Evolutionary conservation across 2,113 vertebrate species (phyloP), one percentile per base, ranked within the genome.

Genomic region (Arvicanthis niloticus): DNA sequence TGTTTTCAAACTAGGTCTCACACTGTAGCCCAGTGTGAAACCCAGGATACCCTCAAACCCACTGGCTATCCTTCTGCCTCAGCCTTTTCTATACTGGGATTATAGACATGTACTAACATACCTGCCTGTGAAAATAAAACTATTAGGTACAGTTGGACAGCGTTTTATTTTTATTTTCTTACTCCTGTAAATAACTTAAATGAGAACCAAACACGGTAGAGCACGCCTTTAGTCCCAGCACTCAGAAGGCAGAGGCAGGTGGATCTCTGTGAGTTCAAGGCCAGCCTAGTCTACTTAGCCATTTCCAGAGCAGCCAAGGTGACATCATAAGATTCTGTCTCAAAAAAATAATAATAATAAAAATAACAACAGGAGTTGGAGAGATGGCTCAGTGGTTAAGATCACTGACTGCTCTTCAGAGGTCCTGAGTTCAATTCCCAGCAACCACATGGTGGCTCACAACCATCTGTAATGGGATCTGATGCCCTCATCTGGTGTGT

Each of bases 81-180:
- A 87, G 62, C 31, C 45, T 68, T 51, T 37, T 37, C 31, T 51
- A 45, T 70, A 6, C 26, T n/a, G 65, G 45, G 31, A 70, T 87
- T 48, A 53, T 37, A 70, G 65, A 34, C 45, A 70, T 48, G 11
- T 7, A 22, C 65, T 65, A 88, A 13, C 45, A n/a, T 37, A n/a
- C 19, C 45, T 87, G 84, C 8, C 60, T 86, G 29, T 86, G 16
- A 31, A 67, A 67, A 53, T 87, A 80, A 53, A 31, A 53, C 31
- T 78, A 29, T 87, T 93, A 91, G 93, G 86, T 70, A 89, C 10
- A 94, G 26, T 68, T 86, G 60, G 51, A 60, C 15, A 91, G 29
- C 45, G 34, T 68, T 86, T 94, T 80, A 37, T 62, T 88, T 94
- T 77, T 78, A 72, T 51, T 65, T 34, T 67, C 26, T 80, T 72